Evolutionary conservation across 2,113 vertebrate genomes (phyloP), one percentile per base, ranked within the genome.

Genomic region (Lophius piscatorius): DNA sequence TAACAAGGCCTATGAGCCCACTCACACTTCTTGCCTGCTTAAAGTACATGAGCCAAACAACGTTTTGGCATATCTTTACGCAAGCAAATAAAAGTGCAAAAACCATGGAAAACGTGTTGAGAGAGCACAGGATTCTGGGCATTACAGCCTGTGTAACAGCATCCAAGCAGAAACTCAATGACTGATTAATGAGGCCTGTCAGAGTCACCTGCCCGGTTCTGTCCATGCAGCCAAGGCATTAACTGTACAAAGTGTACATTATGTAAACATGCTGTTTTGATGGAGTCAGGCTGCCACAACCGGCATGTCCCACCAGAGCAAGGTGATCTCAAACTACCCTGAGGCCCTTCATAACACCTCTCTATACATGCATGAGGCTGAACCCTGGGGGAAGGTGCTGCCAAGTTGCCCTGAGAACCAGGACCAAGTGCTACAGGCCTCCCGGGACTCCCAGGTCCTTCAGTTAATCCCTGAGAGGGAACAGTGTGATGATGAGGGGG

Each of bases 211-310:
- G 54, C 35, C 16, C 7, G 29, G 52, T 29, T 64, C 46, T 38
- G 21, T 24, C 47, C 51, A 38, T 59, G 38, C 45, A n/a, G 70
- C 17, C 40, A 41, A n/a, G 26, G 24, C 38, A 17, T 22, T 36
- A 24, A 55, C 36, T 39, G 33, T 47, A 62, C 44, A 72, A 42
- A 52, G 65, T 31, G 48, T 12, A 63, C 56, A 28, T 60, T 60
- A 60, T 63, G 73, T 81, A 81, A 87, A 88, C 82, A 87, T 74
- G 83, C 45, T 84, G 79, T 86, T 84, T 76, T 85, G 63, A 75
- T 55, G 24, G 41, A 63, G 72, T 51, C 26, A 13, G 70, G 66
- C 44, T 46, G 36, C 65, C 36, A 16, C 49, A 39, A 20, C 33
- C 9, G 16, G 20, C 34, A 23, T 6, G 50, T 85, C 84, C 81